Evolutionary conservation across 1,140 invertebrate species (phyloP).

Genomic region (Drosophila miranda): DNA sequence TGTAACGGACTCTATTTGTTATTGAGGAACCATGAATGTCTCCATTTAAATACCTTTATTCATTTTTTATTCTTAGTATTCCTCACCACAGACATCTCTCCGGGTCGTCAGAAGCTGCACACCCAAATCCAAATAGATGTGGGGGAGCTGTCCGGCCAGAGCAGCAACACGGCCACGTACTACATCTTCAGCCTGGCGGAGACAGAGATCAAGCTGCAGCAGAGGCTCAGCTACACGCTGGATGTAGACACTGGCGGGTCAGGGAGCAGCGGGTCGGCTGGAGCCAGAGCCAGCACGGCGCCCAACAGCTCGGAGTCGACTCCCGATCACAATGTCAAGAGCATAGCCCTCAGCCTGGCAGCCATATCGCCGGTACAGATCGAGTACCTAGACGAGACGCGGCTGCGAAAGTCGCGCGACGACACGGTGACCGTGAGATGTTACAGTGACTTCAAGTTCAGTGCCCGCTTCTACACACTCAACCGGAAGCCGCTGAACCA

Average conservation of each 20-base stretch:
- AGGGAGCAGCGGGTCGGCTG: conserved; percentile 6
- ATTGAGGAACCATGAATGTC: background rate
- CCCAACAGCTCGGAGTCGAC: conserved; percentile 69
- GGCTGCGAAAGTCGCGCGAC: conserved; percentile 74
- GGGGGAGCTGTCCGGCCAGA: conserved; percentile 71
- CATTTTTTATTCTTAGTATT: conserved; percentile 61
- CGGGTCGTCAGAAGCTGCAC: conserved; percentile 71
- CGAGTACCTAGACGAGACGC: conserved; percentile 75
- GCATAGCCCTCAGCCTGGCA: conserved; percentile 29
- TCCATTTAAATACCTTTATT: background rate
- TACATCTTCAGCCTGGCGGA: conserved; percentile 77
- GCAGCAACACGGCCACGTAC: conserved; percentile 66
- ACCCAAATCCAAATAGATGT: conserved; percentile 77
- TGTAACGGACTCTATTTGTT: too few relatives aligned
- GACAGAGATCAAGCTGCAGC: conserved; percentile 68
- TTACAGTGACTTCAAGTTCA: conserved; percentile 70
- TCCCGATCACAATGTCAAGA: conserved; percentile 61
- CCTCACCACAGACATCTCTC: conserved; percentile 74
- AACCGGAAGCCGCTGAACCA: conserved; percentile 66
- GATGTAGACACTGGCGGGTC: conserved; percentile 55
- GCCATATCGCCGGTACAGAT: conserved; percentile 67
- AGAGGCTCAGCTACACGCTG: conserved; percentile 74
- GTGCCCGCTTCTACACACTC: conserved; percentile 72
- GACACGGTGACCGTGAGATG: conserved; percentile 66
- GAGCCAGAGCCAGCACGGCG: conserved; percentile 27